These are phyloP conservation scores for Chelonoidis abingdonii DNA, from an alignment of 2,113 vertebrate species.

Conservation along the genomic window DNA sequence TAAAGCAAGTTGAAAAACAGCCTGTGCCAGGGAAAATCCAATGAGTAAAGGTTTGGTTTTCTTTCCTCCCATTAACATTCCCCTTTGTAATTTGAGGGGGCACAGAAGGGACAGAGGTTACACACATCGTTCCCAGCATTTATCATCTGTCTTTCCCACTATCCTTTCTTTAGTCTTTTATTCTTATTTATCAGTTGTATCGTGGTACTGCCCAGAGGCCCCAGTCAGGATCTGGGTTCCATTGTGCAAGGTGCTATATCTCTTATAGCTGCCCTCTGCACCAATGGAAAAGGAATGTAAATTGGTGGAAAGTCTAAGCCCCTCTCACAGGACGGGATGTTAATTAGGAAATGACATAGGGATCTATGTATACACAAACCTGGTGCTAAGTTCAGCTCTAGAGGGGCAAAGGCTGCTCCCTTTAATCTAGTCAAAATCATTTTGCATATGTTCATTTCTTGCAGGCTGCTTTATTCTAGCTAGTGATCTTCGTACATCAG, in stretches of 20 bases:
- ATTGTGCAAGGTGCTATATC: background rate
- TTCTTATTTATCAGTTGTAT: background rate
- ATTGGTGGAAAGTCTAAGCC: background rate
- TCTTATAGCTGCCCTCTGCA: background rate
- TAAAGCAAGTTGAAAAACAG: background rate
- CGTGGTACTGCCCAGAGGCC: background rate
- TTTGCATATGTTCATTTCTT: background rate
- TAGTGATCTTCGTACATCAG: accelerated
- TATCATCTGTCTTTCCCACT: background rate
- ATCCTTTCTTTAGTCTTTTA: background rate
- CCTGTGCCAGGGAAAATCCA: background rate
- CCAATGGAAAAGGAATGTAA: background rate
- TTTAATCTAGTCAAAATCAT: background rate
- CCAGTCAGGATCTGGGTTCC: background rate
- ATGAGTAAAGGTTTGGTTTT: background rate
- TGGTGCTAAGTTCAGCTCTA: background rate
- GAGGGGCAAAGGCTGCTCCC: background rate
- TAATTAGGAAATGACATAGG: background rate
- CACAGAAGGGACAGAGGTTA: background rate
- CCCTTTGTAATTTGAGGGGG: background rate
- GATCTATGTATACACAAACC: background rate
- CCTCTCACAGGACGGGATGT: background rate
- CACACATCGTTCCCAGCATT: background rate
- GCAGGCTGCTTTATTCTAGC: background rate
- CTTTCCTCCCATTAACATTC: background rate